Percentiles rank a stretch among this genome's conserved stretches.
These are phyloP conservation scores for Chaenodraco wilsoni DNA, from an alignment of 2,797 vertebrate species.

Conservation along the genomic window DNA sequence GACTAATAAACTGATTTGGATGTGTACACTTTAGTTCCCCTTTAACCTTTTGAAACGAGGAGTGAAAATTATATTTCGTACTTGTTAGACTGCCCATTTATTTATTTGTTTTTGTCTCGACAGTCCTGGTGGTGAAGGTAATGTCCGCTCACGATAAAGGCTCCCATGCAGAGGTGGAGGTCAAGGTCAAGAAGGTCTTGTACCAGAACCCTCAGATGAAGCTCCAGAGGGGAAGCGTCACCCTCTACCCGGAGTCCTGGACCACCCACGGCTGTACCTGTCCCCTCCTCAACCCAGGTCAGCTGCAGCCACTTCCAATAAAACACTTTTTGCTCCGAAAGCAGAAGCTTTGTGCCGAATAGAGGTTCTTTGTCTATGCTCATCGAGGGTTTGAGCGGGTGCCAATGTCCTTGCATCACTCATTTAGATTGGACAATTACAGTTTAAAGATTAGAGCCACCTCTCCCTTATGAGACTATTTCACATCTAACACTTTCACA, in stretches of 20 bases:
- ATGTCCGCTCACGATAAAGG: constrained; percentile 93
- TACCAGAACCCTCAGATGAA: constrained; percentile 86
- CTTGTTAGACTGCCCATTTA: neutral
- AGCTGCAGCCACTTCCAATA: constrained; percentile 36
- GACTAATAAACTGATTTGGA: neutral
- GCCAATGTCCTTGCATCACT: constrained; percentile 48
- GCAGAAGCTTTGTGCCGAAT: constrained; percentile 51
- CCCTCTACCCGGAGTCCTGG: constrained; percentile 92
- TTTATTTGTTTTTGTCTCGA: constrained; percentile 14
- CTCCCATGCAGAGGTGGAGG: constrained; percentile 93
- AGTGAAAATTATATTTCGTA: neutral
- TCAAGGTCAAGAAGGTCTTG: constrained; percentile 91
- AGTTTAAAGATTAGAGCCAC: constrained; percentile 46
- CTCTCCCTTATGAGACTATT: constrained; percentile 46
- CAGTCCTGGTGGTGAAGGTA: constrained; percentile 91
- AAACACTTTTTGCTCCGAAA: constrained; percentile 27
- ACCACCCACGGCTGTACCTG: constrained; percentile 92
- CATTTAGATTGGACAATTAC: constrained; percentile 58
- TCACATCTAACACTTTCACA: constrained; percentile 31
- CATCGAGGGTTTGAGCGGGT: constrained; percentile 32
- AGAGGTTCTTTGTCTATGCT: constrained; percentile 41
- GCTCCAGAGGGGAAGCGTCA: constrained; percentile 84
- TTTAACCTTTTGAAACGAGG: neutral
- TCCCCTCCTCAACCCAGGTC: constrained; percentile 93
- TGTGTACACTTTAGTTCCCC: neutral